Base-by-base conservation (phyloP, 37 sponge, comb jelly and placozoan species). In the Geodia barretti region DNA sequence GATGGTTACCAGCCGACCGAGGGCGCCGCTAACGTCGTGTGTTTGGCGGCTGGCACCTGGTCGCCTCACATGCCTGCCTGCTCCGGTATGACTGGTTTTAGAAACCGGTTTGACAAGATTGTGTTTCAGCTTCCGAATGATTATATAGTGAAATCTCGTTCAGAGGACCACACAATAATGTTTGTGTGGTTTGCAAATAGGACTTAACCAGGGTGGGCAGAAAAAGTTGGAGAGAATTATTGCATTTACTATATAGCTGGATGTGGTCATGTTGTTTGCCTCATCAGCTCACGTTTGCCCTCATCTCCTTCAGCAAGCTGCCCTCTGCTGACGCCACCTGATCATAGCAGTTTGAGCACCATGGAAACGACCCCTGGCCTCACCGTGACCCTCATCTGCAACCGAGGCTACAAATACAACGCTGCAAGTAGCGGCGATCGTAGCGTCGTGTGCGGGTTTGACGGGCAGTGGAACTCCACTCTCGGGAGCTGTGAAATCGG, bases 11-110 rank as follows among this genome's bases (percentile, higher is more conserved):
- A 30, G 38, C 79, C 80, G 33, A 17, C 36, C 7, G 39, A 17
- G 26, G 68, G 74, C 4, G 34, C 28, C 64, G 28, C 72, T 8
- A 2, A 38, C 60, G 58, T 77, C 26, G 30, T 20, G 25, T 85
- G 86, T 61, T 41, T 31, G 36, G 39, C 24, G 8, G 9, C 39
- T 35, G 86, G 86, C 0, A 34, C 73, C 0, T 85, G 86, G 86
- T 14, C 8, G 4, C 86, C 84, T 24, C 33, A 75, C 38, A 31
- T 37, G 19, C 84, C 84, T 3, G 40, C 19, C n/a, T 84, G 84
- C 36, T 60, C 8, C 36, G 38, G 84, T 84, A 76, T n/a, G 84
- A n/a, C n/a, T n/a, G n/a, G n/a, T n/a, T n/a, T n/a, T n/a, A n/a
- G n/a, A n/a, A n/a, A n/a, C n/a, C n/a, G n/a, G n/a, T n/a, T n/a